Percentiles rank a stretch among this genome's conserved stretches.
phyloP scores from a whole-genome alignment of 2,113 vertebrate genomes.

The human (Homo sapiens) region DNA sequence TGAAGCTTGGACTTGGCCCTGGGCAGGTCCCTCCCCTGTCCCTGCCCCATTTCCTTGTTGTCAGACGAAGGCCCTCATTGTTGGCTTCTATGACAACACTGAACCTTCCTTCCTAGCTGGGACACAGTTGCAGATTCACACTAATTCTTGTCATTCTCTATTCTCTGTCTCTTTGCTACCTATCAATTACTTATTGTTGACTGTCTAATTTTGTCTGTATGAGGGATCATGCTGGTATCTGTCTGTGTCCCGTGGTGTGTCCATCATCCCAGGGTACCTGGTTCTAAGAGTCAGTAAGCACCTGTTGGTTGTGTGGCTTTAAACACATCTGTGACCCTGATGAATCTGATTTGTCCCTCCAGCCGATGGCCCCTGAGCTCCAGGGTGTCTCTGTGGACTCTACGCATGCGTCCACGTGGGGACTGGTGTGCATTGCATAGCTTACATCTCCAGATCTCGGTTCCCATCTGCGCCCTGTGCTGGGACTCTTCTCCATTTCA shows the following conservation, averaged over 20 bases:
- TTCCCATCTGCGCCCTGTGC: neutral
- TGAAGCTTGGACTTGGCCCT: neutral
- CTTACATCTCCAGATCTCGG: neutral
- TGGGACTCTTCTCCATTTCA: neutral
- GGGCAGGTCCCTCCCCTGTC: neutral
- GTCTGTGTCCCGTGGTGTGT: neutral
- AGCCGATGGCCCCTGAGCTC: rapidly evolving
- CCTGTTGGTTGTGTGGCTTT: neutral
- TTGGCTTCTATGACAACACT: neutral
- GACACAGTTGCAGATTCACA: rapidly evolving
- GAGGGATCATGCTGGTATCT: neutral
- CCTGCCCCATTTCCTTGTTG: rapidly evolving
- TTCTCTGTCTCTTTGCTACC: too few species aligned
- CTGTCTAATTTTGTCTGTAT: rapidly evolving
- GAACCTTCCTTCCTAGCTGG: neutral
- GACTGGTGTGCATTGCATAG: neutral
- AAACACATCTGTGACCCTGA: neutral
- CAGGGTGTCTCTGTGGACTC: neutral
- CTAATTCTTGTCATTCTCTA: neutral
- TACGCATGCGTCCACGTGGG: rapidly evolving
- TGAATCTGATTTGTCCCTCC: neutral
- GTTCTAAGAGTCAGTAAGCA: neutral
- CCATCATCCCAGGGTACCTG: neutral
- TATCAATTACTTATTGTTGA: neutral
- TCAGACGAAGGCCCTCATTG: neutral